Percentiles rank a stretch among this genome's conserved stretches.
Evolutionary conservation across 1,140 invertebrate species (phyloP).

Genomic region (Macrosteles quadrilineatus): DNA sequence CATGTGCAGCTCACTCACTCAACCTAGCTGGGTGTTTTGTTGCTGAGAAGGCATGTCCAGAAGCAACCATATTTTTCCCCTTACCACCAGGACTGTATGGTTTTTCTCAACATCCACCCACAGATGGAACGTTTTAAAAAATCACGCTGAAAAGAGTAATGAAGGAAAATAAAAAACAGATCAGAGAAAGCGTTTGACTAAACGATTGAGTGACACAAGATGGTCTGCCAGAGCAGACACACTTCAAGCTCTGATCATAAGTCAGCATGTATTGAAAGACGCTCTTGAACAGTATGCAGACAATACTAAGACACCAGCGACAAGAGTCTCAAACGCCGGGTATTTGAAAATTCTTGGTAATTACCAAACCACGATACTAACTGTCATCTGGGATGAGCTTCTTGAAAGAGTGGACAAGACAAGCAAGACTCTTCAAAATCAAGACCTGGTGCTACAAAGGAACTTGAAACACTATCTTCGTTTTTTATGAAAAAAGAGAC

Average conservation of each 20-base stretch:
- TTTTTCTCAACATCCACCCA: not conserved
- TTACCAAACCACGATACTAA: not conserved
- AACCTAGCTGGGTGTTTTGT: not conserved
- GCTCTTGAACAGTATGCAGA: not conserved
- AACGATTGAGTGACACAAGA: not conserved
- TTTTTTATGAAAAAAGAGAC: not conserved
- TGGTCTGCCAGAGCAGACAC: too few species aligned
- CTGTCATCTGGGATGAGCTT: not conserved
- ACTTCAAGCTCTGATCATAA: not conserved
- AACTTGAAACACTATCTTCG: too few species aligned
- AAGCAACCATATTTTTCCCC: too few species aligned
- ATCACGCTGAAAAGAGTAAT: not conserved
- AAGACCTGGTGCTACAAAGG: not conserved
- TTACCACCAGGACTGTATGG: not conserved
- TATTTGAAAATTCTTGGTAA: not conserved
- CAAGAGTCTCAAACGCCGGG: not conserved
- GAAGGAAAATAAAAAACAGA: not conserved
- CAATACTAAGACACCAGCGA: not conserved
- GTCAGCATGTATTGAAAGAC: not conserved
- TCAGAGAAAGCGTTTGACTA: not conserved
- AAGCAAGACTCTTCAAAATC: not conserved
- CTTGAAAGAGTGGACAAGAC: not conserved
- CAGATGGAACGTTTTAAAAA: not conserved
- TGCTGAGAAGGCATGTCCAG: not conserved
- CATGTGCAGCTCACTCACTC: slow-evolving; percentile 7